Evolutionary conservation across 2,888 invertebrate genomes (phyloP), one percentile per base, ranked within the genome.

Genomic region (Nudaria mundana): DNA sequence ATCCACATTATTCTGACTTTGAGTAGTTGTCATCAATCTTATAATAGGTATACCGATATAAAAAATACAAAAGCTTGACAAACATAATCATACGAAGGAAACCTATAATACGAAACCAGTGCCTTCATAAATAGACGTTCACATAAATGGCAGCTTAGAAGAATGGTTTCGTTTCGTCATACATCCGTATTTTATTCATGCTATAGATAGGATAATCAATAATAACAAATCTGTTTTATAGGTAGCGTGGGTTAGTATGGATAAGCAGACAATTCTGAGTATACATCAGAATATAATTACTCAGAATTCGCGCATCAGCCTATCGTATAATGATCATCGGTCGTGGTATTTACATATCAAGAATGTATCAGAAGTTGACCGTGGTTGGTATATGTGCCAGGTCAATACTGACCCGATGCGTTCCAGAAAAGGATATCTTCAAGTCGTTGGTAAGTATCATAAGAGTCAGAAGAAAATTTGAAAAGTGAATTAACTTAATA

Each of bases 231-330:
- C 11, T 34, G 11, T 42, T 43, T 43, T 52, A 12, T 56, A 97
- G 96, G 95, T 97, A 50, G 97, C 97, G 52, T 97, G 97, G 97
- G 97, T 97, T 11, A 92, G 96, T 22, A 96, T 97, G 66, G 97
- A 97, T 71, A 97, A 97, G 0, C 97, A 97, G 81, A 97, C 97
- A 2, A 96, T 97, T 66, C 90, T 97, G 40, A 96, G 97, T 45
- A 97, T 97, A 67, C 97, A 97, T 75, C 95, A 96, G 77, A 95
- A 95, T 75, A 95, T 97, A 54, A 97, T 97, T 73, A 95, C 96
- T 15, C 95, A 97, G 78, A 97, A 97, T 81, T 93, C 94, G 13
- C 91, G 97, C 52, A 96, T 97, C 64, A 94, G 94, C 42, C 87
- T 97, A 49, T 94, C 95, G 33, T 95, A 94, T 88, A 96, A 95